These are phyloP conservation scores for Rhizomys pruinosus DNA, from an alignment of 2,113 vertebrate species.

Conservation along the genomic window DNA sequence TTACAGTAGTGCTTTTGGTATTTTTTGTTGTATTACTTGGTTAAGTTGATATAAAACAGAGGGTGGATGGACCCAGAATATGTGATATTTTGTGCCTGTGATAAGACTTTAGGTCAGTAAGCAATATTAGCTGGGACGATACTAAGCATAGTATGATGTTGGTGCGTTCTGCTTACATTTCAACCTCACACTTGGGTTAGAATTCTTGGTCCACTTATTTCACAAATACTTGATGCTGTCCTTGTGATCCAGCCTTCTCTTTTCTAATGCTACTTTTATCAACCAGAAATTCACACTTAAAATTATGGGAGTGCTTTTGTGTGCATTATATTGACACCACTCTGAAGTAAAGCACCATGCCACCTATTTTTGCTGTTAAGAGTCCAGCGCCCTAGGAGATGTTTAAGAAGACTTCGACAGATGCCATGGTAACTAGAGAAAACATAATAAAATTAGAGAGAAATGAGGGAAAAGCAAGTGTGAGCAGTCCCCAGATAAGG, in stretches of 20 bases:
- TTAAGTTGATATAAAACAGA: neutral
- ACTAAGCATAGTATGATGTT: neutral
- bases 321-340: neutral
- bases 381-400: neutral
- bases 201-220: neutral
- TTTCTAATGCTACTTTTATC: neutral
- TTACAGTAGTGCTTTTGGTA: neutral
- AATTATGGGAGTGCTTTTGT: neutral
- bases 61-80: neutral
- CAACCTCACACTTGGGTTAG: neutral
- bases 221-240: neutral
- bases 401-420: neutral
- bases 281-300: neutral
- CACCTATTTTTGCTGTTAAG: neutral
- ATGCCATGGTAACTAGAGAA: neutral
- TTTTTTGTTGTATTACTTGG: neutral
- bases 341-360: neutral
- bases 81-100: neutral
- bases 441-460: neutral
- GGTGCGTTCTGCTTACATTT: neutral
- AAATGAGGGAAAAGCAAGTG: neutral
- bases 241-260: accelerated
- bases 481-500: neutral
- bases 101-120: neutral
- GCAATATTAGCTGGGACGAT: no score